phyloP scores from a whole-genome alignment of 2,113 vertebrate species.

The Oncorhynchus mykiss region DNA sequence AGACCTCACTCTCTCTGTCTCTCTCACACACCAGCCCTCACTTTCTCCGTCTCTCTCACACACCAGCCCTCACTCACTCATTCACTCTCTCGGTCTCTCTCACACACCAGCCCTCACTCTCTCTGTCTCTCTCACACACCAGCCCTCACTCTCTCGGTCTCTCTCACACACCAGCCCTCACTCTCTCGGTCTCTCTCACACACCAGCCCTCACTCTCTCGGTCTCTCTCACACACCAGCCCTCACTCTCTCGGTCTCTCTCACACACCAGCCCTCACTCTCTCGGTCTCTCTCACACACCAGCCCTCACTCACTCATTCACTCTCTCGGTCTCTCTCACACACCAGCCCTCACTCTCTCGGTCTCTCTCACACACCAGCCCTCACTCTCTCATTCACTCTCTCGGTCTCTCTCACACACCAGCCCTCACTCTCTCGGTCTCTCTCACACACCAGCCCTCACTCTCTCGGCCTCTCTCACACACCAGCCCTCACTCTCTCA shows the following conservation, averaged over 20 bases:
- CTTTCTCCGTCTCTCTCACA: neutral
- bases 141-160: neutral
- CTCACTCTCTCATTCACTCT: neutral
- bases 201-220: constrained; percentile 3
- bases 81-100: neutral
- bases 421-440: neutral
- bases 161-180: constrained; percentile 12
- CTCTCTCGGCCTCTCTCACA: neutral
- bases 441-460: constrained; percentile 18
- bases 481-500: constrained; percentile 4
- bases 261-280: constrained; percentile 7
- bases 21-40: constrained; percentile 12
- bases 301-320: neutral
- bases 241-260: neutral
- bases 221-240: too few relatives aligned
- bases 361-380: neutral
- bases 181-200: neutral
- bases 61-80: constrained; percentile 3
- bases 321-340: neutral
- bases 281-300: neutral
- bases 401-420: neutral
- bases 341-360: constrained; percentile 3
- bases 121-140: too few relatives aligned
- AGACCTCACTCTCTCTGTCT: neutral
- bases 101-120: constrained; percentile 7